A percentile compares a stretch with the other conserved stretches of the same genome.
These are phyloP conservation scores for Octodonta nipae DNA, from an alignment of 2,888 invertebrate genomes.

Conservation along the genomic window DNA sequence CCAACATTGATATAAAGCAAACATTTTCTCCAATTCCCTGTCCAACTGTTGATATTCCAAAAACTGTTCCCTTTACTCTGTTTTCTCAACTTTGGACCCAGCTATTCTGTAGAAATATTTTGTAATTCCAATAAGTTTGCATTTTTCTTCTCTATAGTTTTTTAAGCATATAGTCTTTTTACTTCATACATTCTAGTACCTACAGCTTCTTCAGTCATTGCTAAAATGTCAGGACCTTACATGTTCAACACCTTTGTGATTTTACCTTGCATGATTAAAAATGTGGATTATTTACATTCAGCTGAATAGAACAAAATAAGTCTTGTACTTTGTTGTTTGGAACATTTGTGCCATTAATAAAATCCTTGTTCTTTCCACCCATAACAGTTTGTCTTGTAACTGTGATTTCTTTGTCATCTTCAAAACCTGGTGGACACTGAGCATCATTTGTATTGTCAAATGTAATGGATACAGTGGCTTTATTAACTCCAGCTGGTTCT, in stretches of 20 bases:
- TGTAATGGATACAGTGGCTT: constrained; percentile 87
- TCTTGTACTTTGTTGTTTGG: constrained; percentile 84
- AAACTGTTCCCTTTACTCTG: constrained; percentile 68
- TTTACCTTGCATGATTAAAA: constrained; percentile 97
- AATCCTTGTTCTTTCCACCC: constrained; percentile 81
- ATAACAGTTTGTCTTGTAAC: constrained; percentile 82
- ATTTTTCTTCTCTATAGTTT: constrained; percentile 85
- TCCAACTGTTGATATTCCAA: constrained; percentile 77
- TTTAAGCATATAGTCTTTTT: constrained; percentile 76
- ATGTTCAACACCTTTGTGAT: constrained; percentile 98
- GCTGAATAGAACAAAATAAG: constrained; percentile 88
- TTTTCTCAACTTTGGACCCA: constrained; percentile 78
- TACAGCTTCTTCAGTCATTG: constrained; percentile 98
- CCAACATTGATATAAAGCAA: constrained; percentile 60
- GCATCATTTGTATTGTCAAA: constrained; percentile 80
- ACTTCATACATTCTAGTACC: constrained; percentile 94
- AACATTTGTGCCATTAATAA: constrained; percentile 84
- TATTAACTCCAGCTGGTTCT: constrained; percentile 92
- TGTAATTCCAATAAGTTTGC: constrained; percentile 74
- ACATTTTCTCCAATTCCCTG: constrained; percentile 71
- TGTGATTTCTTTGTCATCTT: constrained; percentile 78
- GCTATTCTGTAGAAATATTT: no score
- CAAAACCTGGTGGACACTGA: constrained; percentile 83
- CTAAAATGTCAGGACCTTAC: constrained; percentile 81
- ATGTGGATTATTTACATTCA: constrained; percentile 98